These are phyloP conservation scores for Eupithecia exiguata DNA, from an alignment of 2,888 invertebrate species.

Conservation along the genomic window DNA sequence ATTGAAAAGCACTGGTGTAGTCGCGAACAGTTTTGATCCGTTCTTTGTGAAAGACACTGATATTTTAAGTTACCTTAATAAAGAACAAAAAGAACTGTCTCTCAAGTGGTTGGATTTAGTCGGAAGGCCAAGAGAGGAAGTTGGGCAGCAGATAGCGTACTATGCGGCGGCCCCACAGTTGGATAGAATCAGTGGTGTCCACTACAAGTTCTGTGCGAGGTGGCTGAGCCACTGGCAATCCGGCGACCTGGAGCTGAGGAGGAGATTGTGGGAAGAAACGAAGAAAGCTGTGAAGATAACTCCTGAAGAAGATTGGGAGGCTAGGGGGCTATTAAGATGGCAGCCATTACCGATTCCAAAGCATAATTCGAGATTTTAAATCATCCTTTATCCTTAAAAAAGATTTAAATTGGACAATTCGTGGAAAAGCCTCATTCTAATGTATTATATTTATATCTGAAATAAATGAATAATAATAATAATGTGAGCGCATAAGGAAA, in stretches of 20 bases:
- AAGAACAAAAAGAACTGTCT: constrained; percentile 10
- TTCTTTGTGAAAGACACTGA: constrained; percentile 68
- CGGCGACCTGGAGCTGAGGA: constrained; percentile 55
- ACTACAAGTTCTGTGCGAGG: constrained; percentile 66
- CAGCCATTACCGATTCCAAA: constrained; percentile 16
- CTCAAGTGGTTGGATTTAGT: constrained; percentile 42
- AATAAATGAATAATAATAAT: too few relatives aligned
- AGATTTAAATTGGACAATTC: background rate
- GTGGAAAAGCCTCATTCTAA: background rate
- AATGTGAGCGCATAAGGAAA: background rate
- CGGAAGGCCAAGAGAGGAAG: constrained; percentile 67
- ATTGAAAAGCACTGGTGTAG: constrained; percentile 84
- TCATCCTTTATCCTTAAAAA: background rate
- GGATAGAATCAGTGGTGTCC: constrained; percentile 59
- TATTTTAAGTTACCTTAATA: constrained; percentile 23
- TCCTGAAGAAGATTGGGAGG: constrained; percentile 50
- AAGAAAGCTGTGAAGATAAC: constrained; percentile 66
- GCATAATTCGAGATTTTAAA: background rate
- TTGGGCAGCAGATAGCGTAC: constrained; percentile 65
- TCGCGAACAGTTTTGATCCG: constrained; percentile 86
- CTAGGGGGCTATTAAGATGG: constrained; percentile 7
- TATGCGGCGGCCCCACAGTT: constrained; percentile 64
- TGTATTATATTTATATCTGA: too few relatives aligned
- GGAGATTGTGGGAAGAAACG: constrained; percentile 64
- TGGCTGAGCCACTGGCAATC: constrained; percentile 69